Evolutionary conservation across 2,797 vertebrate species (phyloP).

Genomic region (Podarcis siculus): DNA sequence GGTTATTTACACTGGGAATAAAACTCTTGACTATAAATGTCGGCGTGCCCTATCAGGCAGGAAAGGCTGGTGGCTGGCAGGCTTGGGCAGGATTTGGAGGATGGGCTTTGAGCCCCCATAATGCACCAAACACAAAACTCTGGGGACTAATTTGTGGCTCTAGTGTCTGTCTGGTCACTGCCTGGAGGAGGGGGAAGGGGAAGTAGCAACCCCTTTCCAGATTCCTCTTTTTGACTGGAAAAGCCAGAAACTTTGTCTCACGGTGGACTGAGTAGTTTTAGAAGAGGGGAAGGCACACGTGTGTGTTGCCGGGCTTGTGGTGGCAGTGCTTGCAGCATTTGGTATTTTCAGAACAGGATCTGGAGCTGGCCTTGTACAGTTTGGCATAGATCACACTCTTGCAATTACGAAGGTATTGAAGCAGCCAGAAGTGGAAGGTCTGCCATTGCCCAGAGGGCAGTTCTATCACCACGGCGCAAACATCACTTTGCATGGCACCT

Average conservation of each 20-base stretch:
- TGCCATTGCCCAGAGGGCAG: neutral
- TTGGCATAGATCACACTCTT: too few relatives aligned
- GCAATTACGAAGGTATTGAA: accelerated
- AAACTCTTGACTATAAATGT: conserved; percentile 73
- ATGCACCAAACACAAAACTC: neutral
- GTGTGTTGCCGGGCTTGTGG: too few relatives aligned
- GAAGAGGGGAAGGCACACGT: too few relatives aligned
- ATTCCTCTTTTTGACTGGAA: too few relatives aligned
- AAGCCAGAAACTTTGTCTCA: too few relatives aligned
- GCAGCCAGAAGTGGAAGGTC: neutral
- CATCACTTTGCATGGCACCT: neutral
- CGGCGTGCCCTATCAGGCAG: conserved; percentile 33
- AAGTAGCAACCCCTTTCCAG: too few relatives aligned
- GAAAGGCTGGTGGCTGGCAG: neutral
- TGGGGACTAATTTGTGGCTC: too few relatives aligned
- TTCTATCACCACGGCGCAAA: neutral
- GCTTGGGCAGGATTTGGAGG: neutral
- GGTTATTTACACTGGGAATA: conserved; percentile 80
- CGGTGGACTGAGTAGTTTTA: too few relatives aligned
- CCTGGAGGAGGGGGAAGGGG: neutral
- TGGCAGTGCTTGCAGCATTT: too few relatives aligned
- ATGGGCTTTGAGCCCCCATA: too few relatives aligned
- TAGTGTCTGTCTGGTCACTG: neutral
- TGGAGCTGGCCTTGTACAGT: neutral
- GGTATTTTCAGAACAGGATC: too few relatives aligned